Evolutionary conservation across 2,797 vertebrate species (phyloP).

Genomic region (Syndactyla subalaris): DNA sequence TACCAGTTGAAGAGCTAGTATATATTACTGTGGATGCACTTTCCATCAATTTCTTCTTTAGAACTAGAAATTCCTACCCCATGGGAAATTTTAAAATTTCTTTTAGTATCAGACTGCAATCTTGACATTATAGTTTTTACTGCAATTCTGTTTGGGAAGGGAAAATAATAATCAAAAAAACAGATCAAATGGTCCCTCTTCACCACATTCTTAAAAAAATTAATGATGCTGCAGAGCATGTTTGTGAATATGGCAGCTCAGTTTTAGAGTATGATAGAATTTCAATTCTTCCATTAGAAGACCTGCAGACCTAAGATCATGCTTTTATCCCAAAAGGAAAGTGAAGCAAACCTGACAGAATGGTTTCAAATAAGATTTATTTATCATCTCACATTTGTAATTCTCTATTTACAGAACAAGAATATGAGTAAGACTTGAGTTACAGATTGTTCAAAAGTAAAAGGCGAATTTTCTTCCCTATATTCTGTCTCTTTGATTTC

Average conservation of each 20-base stretch:
- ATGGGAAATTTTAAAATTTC: background rate
- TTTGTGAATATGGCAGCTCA: background rate
- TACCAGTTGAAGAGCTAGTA: background rate
- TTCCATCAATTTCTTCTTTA: background rate
- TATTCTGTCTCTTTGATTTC: background rate
- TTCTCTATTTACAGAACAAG: background rate
- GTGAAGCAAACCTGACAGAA: background rate
- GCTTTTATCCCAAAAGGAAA: background rate
- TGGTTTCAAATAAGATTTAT: background rate
- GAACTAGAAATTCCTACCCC: background rate
- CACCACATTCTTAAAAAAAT: background rate
- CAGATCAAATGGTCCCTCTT: background rate
- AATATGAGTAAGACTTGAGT: background rate
- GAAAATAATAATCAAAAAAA: background rate
- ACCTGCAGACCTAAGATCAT: background rate
- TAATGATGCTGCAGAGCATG: background rate
- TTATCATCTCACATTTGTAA: background rate
- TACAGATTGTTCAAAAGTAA: background rate
- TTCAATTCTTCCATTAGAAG: background rate
- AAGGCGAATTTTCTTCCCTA: background rate
- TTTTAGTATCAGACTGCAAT: background rate
- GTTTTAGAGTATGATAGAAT: background rate
- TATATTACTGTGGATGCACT: background rate
- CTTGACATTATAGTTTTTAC: background rate
- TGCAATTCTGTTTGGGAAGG: background rate